phyloP scores from a whole-genome alignment of 2,113 vertebrate genomes.

The Emydura subglobosa region DNA sequence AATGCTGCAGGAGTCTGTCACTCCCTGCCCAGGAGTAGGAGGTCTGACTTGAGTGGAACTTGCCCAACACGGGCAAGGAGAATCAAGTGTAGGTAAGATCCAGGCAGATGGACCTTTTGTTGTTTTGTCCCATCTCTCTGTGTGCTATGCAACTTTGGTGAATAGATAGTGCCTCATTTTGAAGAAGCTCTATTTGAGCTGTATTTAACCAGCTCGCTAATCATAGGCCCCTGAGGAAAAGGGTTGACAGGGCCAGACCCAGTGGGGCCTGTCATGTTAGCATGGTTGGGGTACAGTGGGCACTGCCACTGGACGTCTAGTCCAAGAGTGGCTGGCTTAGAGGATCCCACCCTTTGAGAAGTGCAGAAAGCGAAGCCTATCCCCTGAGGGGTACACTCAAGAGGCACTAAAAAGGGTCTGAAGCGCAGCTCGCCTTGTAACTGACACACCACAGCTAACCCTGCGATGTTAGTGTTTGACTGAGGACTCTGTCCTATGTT shows the following conservation, averaged over 20 bases:
- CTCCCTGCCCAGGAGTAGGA: background rate
- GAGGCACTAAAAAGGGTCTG: background rate
- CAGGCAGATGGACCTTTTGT: background rate
- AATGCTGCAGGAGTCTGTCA: background rate
- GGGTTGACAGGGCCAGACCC: accelerated
- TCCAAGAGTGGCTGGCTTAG: background rate
- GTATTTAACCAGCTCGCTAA: background rate
- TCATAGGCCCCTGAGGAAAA: accelerated
- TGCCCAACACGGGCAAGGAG: background rate
- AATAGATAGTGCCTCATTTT: background rate
- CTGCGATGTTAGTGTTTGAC: background rate
- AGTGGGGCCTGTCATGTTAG: background rate
- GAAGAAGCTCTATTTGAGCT: background rate
- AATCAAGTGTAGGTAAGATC: background rate
- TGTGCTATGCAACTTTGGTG: background rate
- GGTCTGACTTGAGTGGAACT: background rate
- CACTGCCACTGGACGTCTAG: background rate
- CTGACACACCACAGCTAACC: background rate
- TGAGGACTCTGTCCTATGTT: background rate
- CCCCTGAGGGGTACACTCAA: background rate
- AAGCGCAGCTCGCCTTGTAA: background rate
- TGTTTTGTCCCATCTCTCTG: background rate
- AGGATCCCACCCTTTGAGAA: background rate
- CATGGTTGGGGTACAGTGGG: background rate
- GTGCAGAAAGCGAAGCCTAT: background rate